phyloP scores from a whole-genome alignment of 1,140 invertebrate species.

The Drepana arcuata region DNA sequence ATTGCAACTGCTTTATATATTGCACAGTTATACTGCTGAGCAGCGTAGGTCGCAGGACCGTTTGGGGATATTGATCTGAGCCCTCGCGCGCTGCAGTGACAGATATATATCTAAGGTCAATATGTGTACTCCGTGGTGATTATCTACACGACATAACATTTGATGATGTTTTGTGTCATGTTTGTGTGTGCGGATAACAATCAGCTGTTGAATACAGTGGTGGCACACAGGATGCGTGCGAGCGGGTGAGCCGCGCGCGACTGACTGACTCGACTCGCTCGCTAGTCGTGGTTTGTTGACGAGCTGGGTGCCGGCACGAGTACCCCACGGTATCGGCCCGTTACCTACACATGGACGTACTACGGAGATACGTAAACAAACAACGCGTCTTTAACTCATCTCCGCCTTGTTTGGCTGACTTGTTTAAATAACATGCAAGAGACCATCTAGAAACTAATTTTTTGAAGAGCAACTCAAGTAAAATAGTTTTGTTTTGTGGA shows the following conservation, averaged over 20 bases:
- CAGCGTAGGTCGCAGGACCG: constrained; percentile 19
- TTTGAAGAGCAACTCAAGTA: too few relatives aligned
- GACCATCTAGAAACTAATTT: too few relatives aligned
- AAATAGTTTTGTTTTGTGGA: too few relatives aligned
- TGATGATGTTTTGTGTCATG: constrained; percentile 18
- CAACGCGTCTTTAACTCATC: constrained; percentile 27
- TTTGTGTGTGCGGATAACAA: constrained; percentile 27
- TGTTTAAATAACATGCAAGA: too few relatives aligned
- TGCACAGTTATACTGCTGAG: constrained; percentile 24
- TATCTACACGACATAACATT: constrained; percentile 2
- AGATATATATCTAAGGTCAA: too few relatives aligned
- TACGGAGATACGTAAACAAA: constrained; percentile 62
- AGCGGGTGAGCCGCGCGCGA: constrained; percentile 48
- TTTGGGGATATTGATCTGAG: constrained; percentile 36
- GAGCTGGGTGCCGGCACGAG: constrained; percentile 14
- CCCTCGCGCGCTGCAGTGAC: constrained; percentile 14
- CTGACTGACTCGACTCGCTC: constrained; percentile 25
- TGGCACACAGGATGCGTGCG: constrained; percentile 24
- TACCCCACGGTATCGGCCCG: constrained; percentile 41
- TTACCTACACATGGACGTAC: constrained; percentile 53
- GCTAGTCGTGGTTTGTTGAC: constrained; percentile 7
- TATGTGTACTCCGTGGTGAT: neutral
- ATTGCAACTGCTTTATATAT: constrained; percentile 26
- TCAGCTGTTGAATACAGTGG: constrained; percentile 38
- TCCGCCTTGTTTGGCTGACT: too few relatives aligned